Evolutionary conservation across 92 coral and sea anemone genomes (phyloP).

Genomic region (Porites evermanni): DNA sequence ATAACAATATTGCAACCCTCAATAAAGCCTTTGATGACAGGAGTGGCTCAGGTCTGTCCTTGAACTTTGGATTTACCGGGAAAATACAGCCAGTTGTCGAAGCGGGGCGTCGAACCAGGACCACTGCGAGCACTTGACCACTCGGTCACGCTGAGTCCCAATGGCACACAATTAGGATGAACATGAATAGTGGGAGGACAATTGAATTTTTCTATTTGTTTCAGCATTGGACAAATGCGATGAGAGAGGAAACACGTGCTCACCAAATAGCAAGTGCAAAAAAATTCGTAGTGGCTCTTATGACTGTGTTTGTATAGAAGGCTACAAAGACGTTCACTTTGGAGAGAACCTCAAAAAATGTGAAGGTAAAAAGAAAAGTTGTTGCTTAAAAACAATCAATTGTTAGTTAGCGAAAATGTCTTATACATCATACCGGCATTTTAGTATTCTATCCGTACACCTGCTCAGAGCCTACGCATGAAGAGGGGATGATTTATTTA

Average conservation of each 20-base stretch:
- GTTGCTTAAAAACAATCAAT: not conserved
- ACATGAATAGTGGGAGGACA: not conserved
- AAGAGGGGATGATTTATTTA: too few relatives aligned
- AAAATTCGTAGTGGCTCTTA: not conserved
- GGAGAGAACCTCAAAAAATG: conserved; percentile 1
- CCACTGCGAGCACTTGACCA: not conserved
- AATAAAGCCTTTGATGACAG: too few relatives aligned
- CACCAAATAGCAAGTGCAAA: not conserved
- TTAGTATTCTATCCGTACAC: too few relatives aligned
- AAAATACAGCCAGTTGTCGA: too few relatives aligned
- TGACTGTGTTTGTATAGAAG: not conserved
- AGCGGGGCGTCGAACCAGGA: too few relatives aligned
- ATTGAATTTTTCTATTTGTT: not conserved
- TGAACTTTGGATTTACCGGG: too few relatives aligned
- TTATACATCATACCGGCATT: too few relatives aligned
- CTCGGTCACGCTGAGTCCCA: not conserved
- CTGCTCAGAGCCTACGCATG: too few relatives aligned
- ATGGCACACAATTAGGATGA: not conserved
- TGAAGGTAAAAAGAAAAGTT: not conserved
- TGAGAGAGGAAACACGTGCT: not conserved
- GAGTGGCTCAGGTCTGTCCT: too few relatives aligned
- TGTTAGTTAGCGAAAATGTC: too few relatives aligned
- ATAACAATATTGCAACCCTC: too few relatives aligned
- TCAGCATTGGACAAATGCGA: conserved; percentile 8
- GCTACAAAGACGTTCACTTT: not conserved